Base-by-base conservation (phyloP, 1,140 invertebrate genomes). In the Sycophaga agraensis region DNA sequence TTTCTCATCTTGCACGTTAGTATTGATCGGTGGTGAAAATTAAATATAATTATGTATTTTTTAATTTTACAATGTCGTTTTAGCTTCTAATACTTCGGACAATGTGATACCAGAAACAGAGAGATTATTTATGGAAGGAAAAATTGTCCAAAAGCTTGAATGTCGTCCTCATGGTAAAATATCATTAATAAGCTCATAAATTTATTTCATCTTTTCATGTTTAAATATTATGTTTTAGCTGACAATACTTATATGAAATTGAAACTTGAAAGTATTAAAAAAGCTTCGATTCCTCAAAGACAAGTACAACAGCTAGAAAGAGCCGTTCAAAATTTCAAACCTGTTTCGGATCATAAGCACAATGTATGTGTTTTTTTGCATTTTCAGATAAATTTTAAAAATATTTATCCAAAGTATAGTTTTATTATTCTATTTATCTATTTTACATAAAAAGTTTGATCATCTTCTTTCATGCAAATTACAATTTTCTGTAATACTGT, bases 111-210 rank as follows among this genome's bases (percentile, higher is more conserved):
- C 89, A 43, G 91, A 93, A 79, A 83, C 84, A 68, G 93, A 95
- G 63, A 94, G 93, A 77, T 78, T 97, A 1, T 88, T 86, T 61
- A 88, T 97, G 83, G 93, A 96, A 83, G 96, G 96, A 1, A 89
- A 91, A 73, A 96, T 98, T 69, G 91, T 95, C 26, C 94, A 97
- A 76, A 93, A 94, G 77, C 82, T 96, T 34, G 96, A 98, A 80
- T 97, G 95, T 77, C 84, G 91, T 35, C 95, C 96, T 26, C 89
- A 92, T 77, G 91, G 84, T 81, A 82, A 72, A 40, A 22, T 43
- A 34, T 58, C 31, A 11, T 26, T 42, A 9, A 28, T 31, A 6
- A 31, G n/a, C n/a, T n/a, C n/a, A n/a, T 39, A 39, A 39, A 49
- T 17, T 21, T 60, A 46, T 51, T 45, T 67, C 55, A 14, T 31